phyloP scores from a whole-genome alignment of 2,113 vertebrate genomes.

The Python bivittatus region DNA sequence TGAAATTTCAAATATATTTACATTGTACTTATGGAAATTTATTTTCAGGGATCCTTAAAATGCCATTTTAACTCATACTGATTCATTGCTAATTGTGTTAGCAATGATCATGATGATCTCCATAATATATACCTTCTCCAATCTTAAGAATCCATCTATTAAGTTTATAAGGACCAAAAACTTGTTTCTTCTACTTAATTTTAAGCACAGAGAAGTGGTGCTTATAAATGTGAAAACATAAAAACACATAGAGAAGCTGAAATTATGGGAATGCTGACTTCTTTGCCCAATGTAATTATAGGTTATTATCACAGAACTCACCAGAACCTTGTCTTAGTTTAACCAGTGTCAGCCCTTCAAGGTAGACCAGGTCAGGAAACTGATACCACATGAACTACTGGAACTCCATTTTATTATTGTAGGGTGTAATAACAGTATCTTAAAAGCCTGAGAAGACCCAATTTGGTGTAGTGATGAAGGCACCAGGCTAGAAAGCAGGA shows the following conservation, averaged over 20 bases:
- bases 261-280: background rate
- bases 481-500: background rate
- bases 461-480: background rate
- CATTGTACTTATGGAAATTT: no score
- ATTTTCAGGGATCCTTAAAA: background rate
- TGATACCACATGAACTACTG: background rate
- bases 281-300: background rate
- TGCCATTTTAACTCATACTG: background rate
- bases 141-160: background rate
- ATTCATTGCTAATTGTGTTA: no score
- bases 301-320: background rate
- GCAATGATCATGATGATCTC: background rate
- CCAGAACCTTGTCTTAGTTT: background rate
- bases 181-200: background rate
- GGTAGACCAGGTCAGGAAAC: no score
- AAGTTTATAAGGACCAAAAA: no score
- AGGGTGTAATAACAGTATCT: background rate
- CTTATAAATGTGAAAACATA: no score
- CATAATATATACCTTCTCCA: background rate
- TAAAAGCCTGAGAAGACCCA: background rate
- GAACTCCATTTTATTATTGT: background rate
- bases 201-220: background rate
- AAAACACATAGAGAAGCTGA: background rate
- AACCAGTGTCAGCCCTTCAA: background rate
- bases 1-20: background rate